A percentile compares a stretch with the other conserved stretches of the same genome.
phyloP scores from a whole-genome alignment of 1,140 invertebrate species.

The Subanguina moxae region DNA sequence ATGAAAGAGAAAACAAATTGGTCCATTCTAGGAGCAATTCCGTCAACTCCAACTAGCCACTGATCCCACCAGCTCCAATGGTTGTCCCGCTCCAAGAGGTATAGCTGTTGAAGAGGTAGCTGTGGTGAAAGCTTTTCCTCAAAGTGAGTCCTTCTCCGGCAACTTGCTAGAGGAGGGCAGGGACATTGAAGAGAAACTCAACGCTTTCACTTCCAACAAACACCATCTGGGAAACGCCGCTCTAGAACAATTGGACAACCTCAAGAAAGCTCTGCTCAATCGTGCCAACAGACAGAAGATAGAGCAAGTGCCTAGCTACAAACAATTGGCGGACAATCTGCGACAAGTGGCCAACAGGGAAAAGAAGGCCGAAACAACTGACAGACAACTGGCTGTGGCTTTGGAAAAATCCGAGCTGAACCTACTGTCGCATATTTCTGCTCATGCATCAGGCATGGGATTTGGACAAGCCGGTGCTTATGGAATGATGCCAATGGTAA shows the following conservation, averaged over 20 bases:
- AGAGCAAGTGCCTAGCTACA: neutral
- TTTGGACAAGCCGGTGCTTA: neutral
- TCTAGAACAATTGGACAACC: neutral
- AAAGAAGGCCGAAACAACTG: neutral
- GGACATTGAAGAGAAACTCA: neutral
- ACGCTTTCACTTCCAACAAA: neutral
- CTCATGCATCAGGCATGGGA: neutral
- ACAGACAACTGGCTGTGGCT: neutral
- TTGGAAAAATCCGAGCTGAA: constrained; percentile 8
- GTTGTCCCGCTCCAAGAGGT: neutral
- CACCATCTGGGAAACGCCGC: neutral
- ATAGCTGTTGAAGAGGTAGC: neutral
- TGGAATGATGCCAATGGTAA: constrained; percentile 5
- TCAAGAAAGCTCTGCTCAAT: neutral
- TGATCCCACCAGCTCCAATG: neutral
- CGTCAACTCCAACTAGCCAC: neutral
- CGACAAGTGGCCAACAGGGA: neutral
- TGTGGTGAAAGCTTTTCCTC: neutral
- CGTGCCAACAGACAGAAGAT: neutral
- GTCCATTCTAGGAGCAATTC: neutral
- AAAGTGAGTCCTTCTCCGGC: constrained; percentile 1
- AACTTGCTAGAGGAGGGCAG: neutral
- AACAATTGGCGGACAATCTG: neutral
- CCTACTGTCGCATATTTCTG: neutral
- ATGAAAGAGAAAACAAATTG: too few relatives aligned